Base-by-base conservation (phyloP, 2,797 vertebrate species). In the Myotis myotis region DNA sequence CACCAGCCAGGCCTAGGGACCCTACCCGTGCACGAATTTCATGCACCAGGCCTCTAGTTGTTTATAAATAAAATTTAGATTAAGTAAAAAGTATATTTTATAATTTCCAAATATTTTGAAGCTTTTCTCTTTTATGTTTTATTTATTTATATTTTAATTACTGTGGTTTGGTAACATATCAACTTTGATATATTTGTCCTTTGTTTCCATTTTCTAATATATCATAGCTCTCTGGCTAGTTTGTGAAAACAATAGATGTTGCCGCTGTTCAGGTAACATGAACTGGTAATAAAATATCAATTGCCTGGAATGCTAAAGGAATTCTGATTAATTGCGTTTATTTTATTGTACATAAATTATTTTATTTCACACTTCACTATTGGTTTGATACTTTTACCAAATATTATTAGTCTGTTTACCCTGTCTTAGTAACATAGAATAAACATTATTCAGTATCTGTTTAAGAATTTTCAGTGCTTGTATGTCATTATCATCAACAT, bases 61-160 rank as follows among this genome's bases (percentile, higher is more conserved):
- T 97, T 94, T 64, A 80, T 33, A 75, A 74, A 64, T 16, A 93
- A 47, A 62, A 79, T 28, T 60, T 25, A 84, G 96, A 85, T 22
- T 36, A 36, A 70, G 33, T 70, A 70, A 36, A 70, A 36, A 30
- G 30, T 81, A 2, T 76, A 41, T 44, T 88, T 2, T 57, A 60
- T 79, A 33, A 68, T 79, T 94, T 93, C 68, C 66, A 84, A 55
- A 44, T 94, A 80, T 64, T 90, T 94, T 20, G 17, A 22, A 41
- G 6, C 30, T 88, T 81, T 93, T 57, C 47, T 64, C 4, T 53
- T 78, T 53, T 75, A 53, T 87, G 72, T 71, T 36, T 72, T 89
- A 51, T 0, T 86, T 47, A 36, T 84, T 88, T 84, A 17, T 91
- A 9, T 78, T 93, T 86, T 92, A 89, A 87, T 78, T 75, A 36